Conservation (phyloP, 2,797 vertebrate species). For the Acrossocheilus fasciatus region DNA sequence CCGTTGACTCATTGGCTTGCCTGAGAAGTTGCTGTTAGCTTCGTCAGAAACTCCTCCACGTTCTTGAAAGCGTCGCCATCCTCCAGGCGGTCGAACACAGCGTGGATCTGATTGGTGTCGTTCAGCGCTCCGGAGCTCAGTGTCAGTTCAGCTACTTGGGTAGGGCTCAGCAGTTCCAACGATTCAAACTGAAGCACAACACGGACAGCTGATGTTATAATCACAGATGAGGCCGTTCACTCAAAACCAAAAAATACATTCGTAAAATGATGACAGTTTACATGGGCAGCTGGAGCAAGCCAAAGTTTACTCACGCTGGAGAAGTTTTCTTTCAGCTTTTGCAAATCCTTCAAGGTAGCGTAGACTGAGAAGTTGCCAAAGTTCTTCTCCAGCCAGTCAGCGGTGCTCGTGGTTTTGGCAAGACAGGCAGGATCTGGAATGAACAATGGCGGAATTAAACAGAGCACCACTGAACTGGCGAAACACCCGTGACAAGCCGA, state of each 20-base stretch:
- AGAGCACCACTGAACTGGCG: background rate
- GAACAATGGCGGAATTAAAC: background rate
- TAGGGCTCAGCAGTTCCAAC: constrained; percentile 35
- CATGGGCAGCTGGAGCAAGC: no score
- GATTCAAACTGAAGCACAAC: constrained; percentile 47
- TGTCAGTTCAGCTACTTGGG: constrained; percentile 48
- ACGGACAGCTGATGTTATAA: background rate
- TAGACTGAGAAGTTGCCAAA: constrained; percentile 7
- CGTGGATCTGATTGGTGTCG: constrained; percentile 44
- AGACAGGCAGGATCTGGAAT: constrained; percentile 13
- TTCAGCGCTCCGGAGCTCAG: constrained; percentile 49
- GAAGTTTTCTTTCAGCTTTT: constrained; percentile 37
- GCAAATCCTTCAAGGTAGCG: background rate
- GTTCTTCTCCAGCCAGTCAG: constrained; percentile 23
- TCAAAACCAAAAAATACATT: background rate
- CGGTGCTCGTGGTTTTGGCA: background rate
- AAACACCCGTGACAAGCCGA: background rate
- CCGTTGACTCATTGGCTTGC: constrained; percentile 38
- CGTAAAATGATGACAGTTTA: no score
- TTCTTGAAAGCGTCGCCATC: constrained; percentile 56
- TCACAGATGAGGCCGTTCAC: background rate
- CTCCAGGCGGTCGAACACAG: constrained; percentile 51
- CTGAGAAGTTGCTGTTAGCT: constrained; percentile 41
- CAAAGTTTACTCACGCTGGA: constrained; percentile 22
- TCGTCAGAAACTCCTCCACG: constrained; percentile 60